Percentiles rank a stretch among this genome's conserved stretches.
These are phyloP conservation scores for Tympanuchus pallidicinctus DNA, from an alignment of 2,113 vertebrate species.

Conservation along the genomic window DNA sequence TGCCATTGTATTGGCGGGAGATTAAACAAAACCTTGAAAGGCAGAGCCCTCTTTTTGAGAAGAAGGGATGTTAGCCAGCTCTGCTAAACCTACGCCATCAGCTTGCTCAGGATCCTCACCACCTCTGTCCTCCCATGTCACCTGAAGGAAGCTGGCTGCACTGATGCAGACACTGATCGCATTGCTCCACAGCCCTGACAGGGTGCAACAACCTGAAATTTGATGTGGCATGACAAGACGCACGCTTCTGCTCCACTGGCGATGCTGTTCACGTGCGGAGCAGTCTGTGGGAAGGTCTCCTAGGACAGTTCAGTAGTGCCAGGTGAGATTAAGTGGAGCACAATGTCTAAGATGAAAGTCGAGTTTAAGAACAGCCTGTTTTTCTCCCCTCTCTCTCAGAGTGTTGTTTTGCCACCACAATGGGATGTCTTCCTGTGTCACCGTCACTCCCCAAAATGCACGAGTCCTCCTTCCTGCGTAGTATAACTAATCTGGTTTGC, in stretches of 20 bases:
- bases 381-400: neutral
- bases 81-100: accelerated
- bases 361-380: neutral
- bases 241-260: neutral
- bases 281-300: neutral
- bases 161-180: neutral
- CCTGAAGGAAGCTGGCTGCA: accelerated
- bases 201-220: neutral
- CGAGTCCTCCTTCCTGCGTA: neutral
- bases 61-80: neutral
- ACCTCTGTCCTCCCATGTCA: neutral
- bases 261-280: neutral
- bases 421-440: neutral
- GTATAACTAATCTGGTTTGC: conserved; percentile 63
- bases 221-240: conserved; percentile 15
- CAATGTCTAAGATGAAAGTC: neutral
- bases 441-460: neutral
- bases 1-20: neutral
- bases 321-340: neutral
- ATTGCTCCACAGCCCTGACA: neutral
- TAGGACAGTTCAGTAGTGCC: accelerated
- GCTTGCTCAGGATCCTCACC: neutral
- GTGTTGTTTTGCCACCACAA: neutral
- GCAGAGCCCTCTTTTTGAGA: neutral
- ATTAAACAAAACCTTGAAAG: neutral